These are phyloP conservation scores for Platycheirus rosarum DNA, from an alignment of 2,888 invertebrate genomes.

Conservation along the genomic window DNA sequence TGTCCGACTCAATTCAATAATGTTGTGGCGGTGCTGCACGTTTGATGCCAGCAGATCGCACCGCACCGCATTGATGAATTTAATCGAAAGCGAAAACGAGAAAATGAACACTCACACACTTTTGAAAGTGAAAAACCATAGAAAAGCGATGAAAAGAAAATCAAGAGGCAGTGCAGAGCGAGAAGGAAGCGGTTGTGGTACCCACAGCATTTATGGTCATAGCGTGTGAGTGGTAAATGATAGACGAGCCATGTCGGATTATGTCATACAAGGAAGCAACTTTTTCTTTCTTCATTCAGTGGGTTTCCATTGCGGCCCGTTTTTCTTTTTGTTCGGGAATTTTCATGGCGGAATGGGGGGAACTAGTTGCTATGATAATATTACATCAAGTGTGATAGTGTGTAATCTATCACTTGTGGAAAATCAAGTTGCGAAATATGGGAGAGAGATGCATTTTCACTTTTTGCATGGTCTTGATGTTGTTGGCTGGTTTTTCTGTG, in stretches of 20 bases:
- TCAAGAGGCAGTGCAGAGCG: constrained; percentile 3
- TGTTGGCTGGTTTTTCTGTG: not conserved
- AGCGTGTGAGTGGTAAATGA: constrained; percentile 63
- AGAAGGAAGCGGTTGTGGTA: too few relatives aligned
- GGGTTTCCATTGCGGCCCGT: constrained; percentile 57
- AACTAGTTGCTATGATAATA: constrained; percentile 39
- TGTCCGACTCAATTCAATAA: constrained; percentile 30
- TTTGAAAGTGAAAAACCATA: constrained; percentile 61
- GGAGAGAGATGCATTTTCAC: constrained; percentile 57
- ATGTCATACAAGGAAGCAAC: constrained; percentile 80
- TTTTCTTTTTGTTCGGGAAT: constrained; percentile 49
- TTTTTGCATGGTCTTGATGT: constrained; percentile 35
- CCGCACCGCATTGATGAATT: constrained; percentile 59
- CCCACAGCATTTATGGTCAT: too few relatives aligned
- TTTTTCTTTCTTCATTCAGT: constrained; percentile 64
- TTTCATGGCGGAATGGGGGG: constrained; percentile 45
- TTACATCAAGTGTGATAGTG: constrained; percentile 61
- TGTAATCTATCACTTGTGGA: constrained; percentile 66
- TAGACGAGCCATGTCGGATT: constrained; percentile 74
- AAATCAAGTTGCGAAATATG: constrained; percentile 54
- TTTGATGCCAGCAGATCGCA: constrained; percentile 59
- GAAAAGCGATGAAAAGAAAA: constrained; percentile 39
- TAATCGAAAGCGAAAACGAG: constrained; percentile 67
- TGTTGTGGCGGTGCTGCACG: constrained; percentile 28
- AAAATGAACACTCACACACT: constrained; percentile 60